Evolutionary conservation across 30 jellyfish, hydroid and myxozoan species (phyloP), one percentile per base, ranked within the genome.

Genomic region (Sanderia malayensis): DNA sequence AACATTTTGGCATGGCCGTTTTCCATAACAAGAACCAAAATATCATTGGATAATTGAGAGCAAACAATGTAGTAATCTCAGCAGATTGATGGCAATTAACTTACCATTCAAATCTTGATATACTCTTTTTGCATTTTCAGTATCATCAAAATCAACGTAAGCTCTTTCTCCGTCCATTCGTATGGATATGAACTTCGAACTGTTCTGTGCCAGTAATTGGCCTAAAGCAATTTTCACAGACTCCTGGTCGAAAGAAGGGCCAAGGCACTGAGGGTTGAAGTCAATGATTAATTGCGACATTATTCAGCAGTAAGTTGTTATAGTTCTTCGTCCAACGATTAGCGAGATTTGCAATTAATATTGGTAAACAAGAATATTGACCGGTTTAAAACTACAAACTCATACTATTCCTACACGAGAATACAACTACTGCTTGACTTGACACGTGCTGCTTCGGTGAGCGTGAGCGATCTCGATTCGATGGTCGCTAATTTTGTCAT

Each of bases 111-210:
- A 61, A 11, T 72, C 91, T 18, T 68, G 73, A 65, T 26, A 70
- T 2, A 96, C 98, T 23, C 70, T 79, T 63, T 79, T 73, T 22
- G 96, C 95, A 47, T 66, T 76, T 45, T 92, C 98, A 22, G 85
- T 76, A 65, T 94, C 87, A 4, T 60, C 83, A 49, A 92, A 85
- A 33, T 84, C 95, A 37, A 83, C 95, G 55, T 58, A 82, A 18
- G 81, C 94, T 11, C 80, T 33, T 44, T 73, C 68, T 23, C 86
- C 86, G 17, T 82, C 72, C 45, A 71, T 76, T 25, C 74, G 81
- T 23, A 82, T 59, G 18, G 77, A 46, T 17, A 33, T 78, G 63
- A 17, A 71, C 52, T 63, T 67, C 79, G 71, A 30, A 78, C 86
- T 86, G 26, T 58, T 53, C 57, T 82, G 82, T 33, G 86, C 79